Percentiles rank a stretch among this genome's conserved stretches.
Conservation (phyloP, 2,888 invertebrate genomes). For the Notocelia uddmanniana region DNA sequence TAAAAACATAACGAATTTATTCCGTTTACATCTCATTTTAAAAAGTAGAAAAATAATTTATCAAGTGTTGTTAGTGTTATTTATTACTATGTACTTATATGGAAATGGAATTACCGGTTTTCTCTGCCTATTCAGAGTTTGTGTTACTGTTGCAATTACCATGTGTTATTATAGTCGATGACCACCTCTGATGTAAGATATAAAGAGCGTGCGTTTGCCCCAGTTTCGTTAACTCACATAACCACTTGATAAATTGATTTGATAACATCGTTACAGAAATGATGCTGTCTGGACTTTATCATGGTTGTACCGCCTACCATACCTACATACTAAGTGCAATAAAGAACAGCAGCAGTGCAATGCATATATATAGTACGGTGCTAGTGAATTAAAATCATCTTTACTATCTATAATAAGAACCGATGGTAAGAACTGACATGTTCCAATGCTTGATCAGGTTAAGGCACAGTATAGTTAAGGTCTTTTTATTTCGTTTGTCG, state of each 20-base stretch:
- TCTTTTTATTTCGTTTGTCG: too few relatives aligned
- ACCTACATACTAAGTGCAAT: background rate
- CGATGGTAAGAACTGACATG: background rate
- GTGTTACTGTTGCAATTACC: background rate
- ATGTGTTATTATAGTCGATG: conserved; percentile 31
- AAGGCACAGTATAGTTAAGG: too few relatives aligned
- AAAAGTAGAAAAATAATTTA: too few relatives aligned
- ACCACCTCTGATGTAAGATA: conserved; percentile 30
- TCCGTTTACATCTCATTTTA: background rate
- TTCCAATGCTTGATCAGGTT: too few relatives aligned
- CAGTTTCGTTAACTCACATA: conserved; percentile 29
- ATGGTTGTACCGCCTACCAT: conserved; percentile 10
- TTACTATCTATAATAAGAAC: background rate
- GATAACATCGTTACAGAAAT: conserved; percentile 34
- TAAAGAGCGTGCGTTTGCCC: conserved; percentile 23
- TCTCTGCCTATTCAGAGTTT: background rate
- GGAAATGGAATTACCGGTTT: background rate
- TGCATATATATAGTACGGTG: too few relatives aligned
- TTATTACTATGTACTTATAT: too few relatives aligned
- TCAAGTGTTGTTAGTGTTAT: too few relatives aligned
- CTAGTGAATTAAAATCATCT: background rate
- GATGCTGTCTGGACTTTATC: conserved; percentile 26
- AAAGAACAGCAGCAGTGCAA: too few relatives aligned
- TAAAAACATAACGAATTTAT: background rate
- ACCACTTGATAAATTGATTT: conserved; percentile 38